These are phyloP conservation scores for Melieria picta DNA, from an alignment of 2,888 invertebrate species.

Conservation along the genomic window DNA sequence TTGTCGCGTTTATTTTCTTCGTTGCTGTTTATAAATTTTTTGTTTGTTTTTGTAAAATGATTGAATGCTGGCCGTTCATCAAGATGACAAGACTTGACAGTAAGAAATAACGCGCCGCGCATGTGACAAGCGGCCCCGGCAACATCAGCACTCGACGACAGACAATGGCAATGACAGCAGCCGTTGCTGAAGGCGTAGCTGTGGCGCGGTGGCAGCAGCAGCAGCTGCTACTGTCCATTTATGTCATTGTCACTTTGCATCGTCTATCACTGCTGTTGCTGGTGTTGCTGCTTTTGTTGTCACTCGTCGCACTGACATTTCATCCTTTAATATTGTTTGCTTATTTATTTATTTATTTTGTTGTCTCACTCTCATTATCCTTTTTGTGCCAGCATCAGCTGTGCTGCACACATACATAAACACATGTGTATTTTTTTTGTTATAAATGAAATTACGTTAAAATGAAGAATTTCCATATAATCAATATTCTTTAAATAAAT, in stretches of 20 bases:
- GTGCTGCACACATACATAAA: neutral
- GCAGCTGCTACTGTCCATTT: constrained; percentile 47
- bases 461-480: too few species aligned
- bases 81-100: constrained; percentile 27
- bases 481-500: too few species aligned
- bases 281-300: neutral
- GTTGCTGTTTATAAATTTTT: neutral
- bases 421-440: neutral
- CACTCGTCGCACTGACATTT: neutral
- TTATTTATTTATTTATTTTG: too few species aligned
- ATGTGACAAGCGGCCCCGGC: constrained; percentile 14
- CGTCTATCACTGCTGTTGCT: constrained; percentile 26
- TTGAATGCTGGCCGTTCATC: constrained; percentile 28
- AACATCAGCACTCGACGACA: constrained; percentile 3
- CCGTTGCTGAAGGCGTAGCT: constrained; percentile 17
- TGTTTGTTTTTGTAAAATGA: constrained; percentile 15
- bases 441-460: too few species aligned
- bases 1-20: neutral
- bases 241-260: constrained; percentile 47
- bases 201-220: constrained; percentile 24
- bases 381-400: neutral
- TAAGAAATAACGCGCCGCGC: constrained; percentile 18
- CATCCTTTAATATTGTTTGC: too few species aligned
- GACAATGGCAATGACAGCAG: constrained; percentile 12
- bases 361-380: neutral